Conservation (phyloP, 1,140 invertebrate genomes). For the Lethrus apterus region DNA sequence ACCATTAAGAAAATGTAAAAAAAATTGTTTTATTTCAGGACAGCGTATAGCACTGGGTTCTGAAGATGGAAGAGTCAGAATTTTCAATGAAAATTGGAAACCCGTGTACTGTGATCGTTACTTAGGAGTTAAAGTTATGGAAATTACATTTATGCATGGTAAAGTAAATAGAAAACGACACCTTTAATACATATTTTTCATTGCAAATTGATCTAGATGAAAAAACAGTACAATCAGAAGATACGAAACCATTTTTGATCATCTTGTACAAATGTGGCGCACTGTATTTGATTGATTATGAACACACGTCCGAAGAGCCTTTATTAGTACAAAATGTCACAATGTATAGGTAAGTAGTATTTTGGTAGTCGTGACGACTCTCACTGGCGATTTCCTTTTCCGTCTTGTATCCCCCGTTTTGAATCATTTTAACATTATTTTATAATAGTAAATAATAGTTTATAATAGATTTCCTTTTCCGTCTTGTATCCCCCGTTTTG, state of each 20-base stretch:
- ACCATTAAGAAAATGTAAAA: neutral
- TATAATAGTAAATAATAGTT: too few relatives aligned
- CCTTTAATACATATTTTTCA: neutral
- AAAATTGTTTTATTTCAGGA: constrained; percentile 19
- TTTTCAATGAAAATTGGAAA: constrained; percentile 31
- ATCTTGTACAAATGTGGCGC: constrained; percentile 15
- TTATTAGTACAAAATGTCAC: constrained; percentile 15
- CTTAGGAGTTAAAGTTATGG: constrained; percentile 29
- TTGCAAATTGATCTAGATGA: neutral
- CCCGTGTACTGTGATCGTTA: constrained; percentile 25
- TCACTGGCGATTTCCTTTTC: too few relatives aligned
- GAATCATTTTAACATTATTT: too few relatives aligned
- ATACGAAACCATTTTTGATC: neutral
- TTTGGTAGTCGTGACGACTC: too few relatives aligned
- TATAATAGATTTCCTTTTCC: too few relatives aligned
- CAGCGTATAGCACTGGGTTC: constrained; percentile 32
- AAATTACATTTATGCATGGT: constrained; percentile 30
- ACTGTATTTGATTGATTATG: constrained; percentile 13
- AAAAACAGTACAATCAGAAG: neutral
- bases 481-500: too few relatives aligned
- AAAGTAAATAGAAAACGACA: neutral
- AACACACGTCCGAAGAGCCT: constrained; percentile 8
- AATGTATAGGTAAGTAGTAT: constrained; percentile 11
- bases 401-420: too few relatives aligned
- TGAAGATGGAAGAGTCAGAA: constrained; percentile 32